Percentiles rank a stretch among this genome's conserved stretches.
These are phyloP conservation scores for Drosophila limbata DNA, from an alignment of 2,888 invertebrate genomes.

Conservation along the genomic window DNA sequence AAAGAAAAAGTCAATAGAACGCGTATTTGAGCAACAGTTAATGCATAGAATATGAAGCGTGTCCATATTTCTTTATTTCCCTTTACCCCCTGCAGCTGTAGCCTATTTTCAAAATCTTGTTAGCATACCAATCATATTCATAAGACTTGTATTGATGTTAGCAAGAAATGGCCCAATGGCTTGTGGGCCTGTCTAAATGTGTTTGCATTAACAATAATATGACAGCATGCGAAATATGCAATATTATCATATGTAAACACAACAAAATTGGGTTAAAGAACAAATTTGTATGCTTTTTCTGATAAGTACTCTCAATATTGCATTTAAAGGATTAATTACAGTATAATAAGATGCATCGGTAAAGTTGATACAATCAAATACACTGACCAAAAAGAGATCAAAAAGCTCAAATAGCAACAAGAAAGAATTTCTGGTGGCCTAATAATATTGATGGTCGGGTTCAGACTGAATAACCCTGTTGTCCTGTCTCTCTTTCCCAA, in stretches of 20 bases:
- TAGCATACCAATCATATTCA: conserved; percentile 36
- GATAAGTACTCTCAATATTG: not conserved
- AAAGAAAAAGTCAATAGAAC: conserved; percentile 14
- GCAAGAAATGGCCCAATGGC: not conserved
- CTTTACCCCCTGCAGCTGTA: conserved; percentile 50
- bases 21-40: conserved; percentile 58
- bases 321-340: not conserved
- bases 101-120: conserved; percentile 34
- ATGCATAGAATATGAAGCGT: conserved; percentile 70
- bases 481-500: not conserved
- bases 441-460: not conserved
- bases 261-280: not conserved
- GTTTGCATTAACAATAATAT: conserved; percentile 3
- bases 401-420: conserved; percentile 13
- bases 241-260: not conserved
- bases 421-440: conserved; percentile 2
- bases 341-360: too few species aligned
- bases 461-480: not conserved
- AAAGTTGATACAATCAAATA: conserved; percentile 7
- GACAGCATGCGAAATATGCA: not conserved
- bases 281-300: not conserved
- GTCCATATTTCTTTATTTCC: conserved; percentile 22
- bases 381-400: conserved; percentile 6
- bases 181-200: conserved; percentile 4
- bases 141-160: conserved; percentile 23